These are phyloP conservation scores for Meloidogyne floridensis DNA, from an alignment of 1,140 invertebrate genomes.

Conservation along the genomic window DNA sequence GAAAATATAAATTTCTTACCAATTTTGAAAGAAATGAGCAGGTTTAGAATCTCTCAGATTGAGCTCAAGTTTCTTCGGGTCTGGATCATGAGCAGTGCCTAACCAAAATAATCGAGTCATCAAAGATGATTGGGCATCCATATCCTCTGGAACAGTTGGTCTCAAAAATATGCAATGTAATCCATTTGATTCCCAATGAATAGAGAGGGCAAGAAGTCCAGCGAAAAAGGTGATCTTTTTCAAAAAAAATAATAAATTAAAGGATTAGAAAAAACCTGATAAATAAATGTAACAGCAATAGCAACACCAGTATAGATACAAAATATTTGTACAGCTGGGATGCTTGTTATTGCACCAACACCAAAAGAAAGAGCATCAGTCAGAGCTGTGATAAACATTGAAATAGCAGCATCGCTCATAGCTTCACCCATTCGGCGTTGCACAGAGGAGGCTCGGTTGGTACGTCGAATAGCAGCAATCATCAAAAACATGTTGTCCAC, in stretches of 20 bases:
- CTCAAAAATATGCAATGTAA: constrained; percentile 57
- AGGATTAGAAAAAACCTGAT: constrained; percentile 75
- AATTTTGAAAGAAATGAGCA: constrained; percentile 60
- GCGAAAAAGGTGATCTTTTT: constrained; percentile 63
- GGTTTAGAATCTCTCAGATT: constrained; percentile 55
- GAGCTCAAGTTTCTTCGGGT: constrained; percentile 44
- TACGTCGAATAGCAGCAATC: constrained; percentile 66
- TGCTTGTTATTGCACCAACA: constrained; percentile 67
- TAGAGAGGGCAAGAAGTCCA: constrained; percentile 52
- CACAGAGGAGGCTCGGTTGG: constrained; percentile 48
- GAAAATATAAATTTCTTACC: constrained; percentile 31
- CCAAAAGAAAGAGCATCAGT: constrained; percentile 70
- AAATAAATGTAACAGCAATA: constrained; percentile 87
- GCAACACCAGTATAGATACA: constrained; percentile 92
- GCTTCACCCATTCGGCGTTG: constrained; percentile 62
- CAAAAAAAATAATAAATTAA: constrained; percentile 8
- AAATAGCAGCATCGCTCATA: constrained; percentile 66
- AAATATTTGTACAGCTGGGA: constrained; percentile 81
- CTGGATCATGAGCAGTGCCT: constrained; percentile 50
- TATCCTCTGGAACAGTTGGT: constrained; percentile 44
- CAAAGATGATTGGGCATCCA: constrained; percentile 24
- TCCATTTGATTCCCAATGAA: constrained; percentile 53
- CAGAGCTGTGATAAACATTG: constrained; percentile 69
- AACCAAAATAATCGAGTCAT: constrained; percentile 52
- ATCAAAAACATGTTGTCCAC: constrained; percentile 71